Evolutionary conservation across 2,797 vertebrate species (phyloP), one percentile per base, ranked within the genome.

Genomic region (Falco berigora): DNA sequence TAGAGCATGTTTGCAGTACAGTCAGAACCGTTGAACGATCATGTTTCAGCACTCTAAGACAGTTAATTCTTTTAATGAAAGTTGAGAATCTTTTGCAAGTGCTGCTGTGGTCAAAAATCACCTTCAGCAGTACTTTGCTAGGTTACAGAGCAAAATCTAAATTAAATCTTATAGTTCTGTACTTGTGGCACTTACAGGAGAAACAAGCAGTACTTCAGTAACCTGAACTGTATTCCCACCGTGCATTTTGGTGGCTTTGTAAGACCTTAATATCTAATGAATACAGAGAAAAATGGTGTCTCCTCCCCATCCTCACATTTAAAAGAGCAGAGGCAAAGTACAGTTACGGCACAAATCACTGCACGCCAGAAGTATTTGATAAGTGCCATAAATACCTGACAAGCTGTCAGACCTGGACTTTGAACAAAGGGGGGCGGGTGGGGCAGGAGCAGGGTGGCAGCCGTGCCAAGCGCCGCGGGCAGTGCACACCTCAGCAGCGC

Each of bases 1-100:
- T 49, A 92, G 88, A 86, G n/a, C 4, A 3, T 74, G 59, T 74
- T 90, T 88, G 88, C 93, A 78, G 71, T 78, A 73, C 86, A 80
- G 68, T 68, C 73, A 87, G 80, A 68, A 58, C 74, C 4, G 2
- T n/a, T 59, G 68, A 83, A 47, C 0, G 10, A 86, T 92, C 50
- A 2, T 25, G 44, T 92, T 86, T 92, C 93, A 94, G 64, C 49
- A n/a, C 69, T 86, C 56, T 25, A 16, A 59, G 73, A 64, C 56
- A 83, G 34, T 79, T 67, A 17, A 68, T 87, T 87, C 80, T 85
- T 86, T 42, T 72, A 17, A 38, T 15, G 12, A 86, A 92, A n/a
- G 61, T 53, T 73, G 25, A 55, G 69, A 75, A 16, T 30, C 58
- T 79, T 94, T 62, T 72, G 59, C 38, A 71, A 90, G 44, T 12